Evolutionary conservation across 2,113 vertebrate genomes (phyloP).

Genomic region (Strix aluco): DNA sequence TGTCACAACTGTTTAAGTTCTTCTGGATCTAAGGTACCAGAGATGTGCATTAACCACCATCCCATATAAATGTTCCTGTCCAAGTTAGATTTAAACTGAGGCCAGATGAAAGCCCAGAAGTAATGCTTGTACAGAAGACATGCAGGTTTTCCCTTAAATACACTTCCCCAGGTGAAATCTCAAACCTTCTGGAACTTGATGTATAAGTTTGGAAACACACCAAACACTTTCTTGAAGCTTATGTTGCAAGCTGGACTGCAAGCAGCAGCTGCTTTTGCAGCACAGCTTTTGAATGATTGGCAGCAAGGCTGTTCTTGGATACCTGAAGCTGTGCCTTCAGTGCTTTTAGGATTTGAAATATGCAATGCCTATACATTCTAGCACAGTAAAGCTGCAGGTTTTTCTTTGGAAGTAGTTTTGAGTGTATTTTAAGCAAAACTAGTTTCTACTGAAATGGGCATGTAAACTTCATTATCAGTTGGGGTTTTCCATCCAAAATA

Average conservation of each 20-base stretch:
- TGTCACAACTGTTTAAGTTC: neutral
- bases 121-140: neutral
- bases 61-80: neutral
- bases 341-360: neutral
- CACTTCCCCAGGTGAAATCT: neutral
- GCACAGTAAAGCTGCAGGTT: neutral
- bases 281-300: neutral
- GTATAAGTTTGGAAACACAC: neutral
- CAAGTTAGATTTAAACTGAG: neutral
- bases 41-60: neutral
- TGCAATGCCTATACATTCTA: neutral
- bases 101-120: neutral
- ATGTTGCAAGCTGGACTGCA: neutral
- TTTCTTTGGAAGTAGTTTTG: neutral
- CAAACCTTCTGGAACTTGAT: neutral
- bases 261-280: neutral
- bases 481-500: neutral
- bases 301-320: neutral
- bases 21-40: neutral
- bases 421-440: neutral
- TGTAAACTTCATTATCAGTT: neutral
- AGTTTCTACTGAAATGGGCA: neutral
- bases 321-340: neutral
- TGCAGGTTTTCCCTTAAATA: neutral
- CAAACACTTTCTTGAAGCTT: neutral